Conservation (phyloP, 2,888 invertebrate genomes). For the Eudasyphora cyanicolor region DNA sequence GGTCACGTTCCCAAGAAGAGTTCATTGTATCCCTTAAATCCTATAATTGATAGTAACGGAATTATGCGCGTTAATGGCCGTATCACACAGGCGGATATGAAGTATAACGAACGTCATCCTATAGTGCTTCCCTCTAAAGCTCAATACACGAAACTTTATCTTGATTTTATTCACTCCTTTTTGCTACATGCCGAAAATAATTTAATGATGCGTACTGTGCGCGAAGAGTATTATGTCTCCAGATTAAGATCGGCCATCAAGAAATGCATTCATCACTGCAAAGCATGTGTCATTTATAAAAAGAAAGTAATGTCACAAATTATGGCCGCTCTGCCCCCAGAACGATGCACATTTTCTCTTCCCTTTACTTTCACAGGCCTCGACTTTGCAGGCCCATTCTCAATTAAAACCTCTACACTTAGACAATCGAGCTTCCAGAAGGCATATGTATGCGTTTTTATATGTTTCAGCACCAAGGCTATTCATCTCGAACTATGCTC, state of each 20-base stretch:
- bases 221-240: constrained; percentile 40
- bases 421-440: constrained; percentile 36
- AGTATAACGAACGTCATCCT: too few relatives aligned
- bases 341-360: constrained; percentile 27
- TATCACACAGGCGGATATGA: too few relatives aligned
- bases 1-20: too few relatives aligned
- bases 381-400: constrained; percentile 55
- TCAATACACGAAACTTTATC: too few relatives aligned
- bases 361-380: constrained; percentile 44
- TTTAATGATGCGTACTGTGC: constrained; percentile 33
- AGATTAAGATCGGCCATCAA: constrained; percentile 34
- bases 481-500: constrained; percentile 48
- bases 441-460: constrained; percentile 42
- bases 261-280: constrained; percentile 34
- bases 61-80: too few relatives aligned
- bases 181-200: constrained; percentile 46
- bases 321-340: constrained; percentile 51
- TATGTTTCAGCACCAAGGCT: constrained; percentile 47
- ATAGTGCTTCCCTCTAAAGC: too few relatives aligned
- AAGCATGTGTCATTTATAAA: constrained; percentile 39
- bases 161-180: too few relatives aligned
- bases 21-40: too few relatives aligned
- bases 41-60: too few relatives aligned
- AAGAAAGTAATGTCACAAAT: constrained; percentile 29
- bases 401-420: not conserved